phyloP scores from a whole-genome alignment of 2,888 invertebrate genomes.

The Nephrocerus scutellatus region DNA sequence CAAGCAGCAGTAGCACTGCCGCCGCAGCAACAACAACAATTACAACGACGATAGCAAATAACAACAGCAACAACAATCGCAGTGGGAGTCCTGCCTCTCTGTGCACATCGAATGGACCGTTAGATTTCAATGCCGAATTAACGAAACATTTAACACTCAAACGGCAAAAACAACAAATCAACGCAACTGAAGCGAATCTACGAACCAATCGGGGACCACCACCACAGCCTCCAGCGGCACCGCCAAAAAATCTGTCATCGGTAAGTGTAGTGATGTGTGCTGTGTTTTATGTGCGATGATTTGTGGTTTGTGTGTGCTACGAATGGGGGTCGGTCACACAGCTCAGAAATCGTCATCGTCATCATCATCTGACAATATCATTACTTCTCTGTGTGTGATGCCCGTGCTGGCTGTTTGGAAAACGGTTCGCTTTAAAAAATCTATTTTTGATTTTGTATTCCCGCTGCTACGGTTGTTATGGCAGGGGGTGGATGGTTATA shows the following conservation, averaged over 20 bases:
- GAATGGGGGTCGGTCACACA: no score
- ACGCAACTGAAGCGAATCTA: constrained; percentile 46
- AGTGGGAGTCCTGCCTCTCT: constrained; percentile 29
- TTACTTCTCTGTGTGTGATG: constrained; percentile 1
- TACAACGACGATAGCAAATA: constrained; percentile 34
- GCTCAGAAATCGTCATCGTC: no score
- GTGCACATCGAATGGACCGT: constrained; percentile 32
- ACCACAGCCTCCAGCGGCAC: constrained; percentile 65
- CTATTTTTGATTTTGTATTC: no score
- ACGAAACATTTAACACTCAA: constrained; percentile 46
- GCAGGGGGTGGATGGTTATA: constrained; percentile 21
- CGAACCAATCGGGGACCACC: constrained; percentile 64
- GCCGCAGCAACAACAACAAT: constrained; percentile 23
- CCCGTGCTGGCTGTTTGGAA: constrained; percentile 14
- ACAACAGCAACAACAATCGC: constrained; percentile 30
- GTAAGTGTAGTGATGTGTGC: constrained; percentile 40
- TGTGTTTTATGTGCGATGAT: no score
- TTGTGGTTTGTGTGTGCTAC: no score
- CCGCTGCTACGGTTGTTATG: no score
- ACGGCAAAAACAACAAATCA: constrained; percentile 43
- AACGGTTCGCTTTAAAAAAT: no score
- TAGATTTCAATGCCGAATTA: constrained; percentile 47
- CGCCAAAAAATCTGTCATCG: constrained; percentile 60
- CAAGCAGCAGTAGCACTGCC: constrained; percentile 21
- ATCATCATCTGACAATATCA: constrained; percentile 3